Evolutionary conservation across 1,140 invertebrate genomes (phyloP).

Genomic region (Acromyrmex charruanus): DNA sequence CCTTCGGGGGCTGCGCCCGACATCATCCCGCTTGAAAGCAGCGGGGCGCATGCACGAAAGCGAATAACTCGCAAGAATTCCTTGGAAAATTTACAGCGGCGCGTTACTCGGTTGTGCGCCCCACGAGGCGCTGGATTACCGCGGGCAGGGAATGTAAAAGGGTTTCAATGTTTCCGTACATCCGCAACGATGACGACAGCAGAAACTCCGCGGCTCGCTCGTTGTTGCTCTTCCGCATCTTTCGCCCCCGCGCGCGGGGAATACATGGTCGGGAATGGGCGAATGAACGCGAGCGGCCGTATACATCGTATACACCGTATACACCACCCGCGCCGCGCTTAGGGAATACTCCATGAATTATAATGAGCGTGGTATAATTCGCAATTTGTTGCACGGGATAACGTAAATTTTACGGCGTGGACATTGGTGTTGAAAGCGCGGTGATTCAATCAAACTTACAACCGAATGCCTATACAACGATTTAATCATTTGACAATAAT

Average conservation of each 20-base stretch:
- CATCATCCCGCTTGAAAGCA: conserved; percentile 39
- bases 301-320: background rate
- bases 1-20: conserved; percentile 40
- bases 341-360: conserved; percentile 74
- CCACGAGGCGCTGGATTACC: conserved; percentile 64
- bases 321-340: conserved; percentile 20
- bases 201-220: conserved; percentile 43
- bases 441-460: conserved; percentile 51
- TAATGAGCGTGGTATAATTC: conserved; percentile 72
- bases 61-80: conserved; percentile 61
- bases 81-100: conserved; percentile 71
- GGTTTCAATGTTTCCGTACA: conserved; percentile 73
- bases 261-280: conserved; percentile 35
- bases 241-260: conserved; percentile 29
- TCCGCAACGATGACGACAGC: conserved; percentile 50
- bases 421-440: conserved; percentile 29
- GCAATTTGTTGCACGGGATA: conserved; percentile 73
- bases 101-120: conserved; percentile 57
- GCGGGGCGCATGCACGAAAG: conserved; percentile 48
- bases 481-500: background rate
- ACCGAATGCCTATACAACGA: conserved; percentile 15
- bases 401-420: conserved; percentile 54
- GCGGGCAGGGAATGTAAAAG: conserved; percentile 71
- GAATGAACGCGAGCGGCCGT: conserved; percentile 15
- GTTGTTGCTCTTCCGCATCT: conserved; percentile 46